Evolutionary conservation across 2,113 vertebrate species (phyloP), one percentile per base, ranked within the genome.

Genomic region (Tauraco erythrolophus): DNA sequence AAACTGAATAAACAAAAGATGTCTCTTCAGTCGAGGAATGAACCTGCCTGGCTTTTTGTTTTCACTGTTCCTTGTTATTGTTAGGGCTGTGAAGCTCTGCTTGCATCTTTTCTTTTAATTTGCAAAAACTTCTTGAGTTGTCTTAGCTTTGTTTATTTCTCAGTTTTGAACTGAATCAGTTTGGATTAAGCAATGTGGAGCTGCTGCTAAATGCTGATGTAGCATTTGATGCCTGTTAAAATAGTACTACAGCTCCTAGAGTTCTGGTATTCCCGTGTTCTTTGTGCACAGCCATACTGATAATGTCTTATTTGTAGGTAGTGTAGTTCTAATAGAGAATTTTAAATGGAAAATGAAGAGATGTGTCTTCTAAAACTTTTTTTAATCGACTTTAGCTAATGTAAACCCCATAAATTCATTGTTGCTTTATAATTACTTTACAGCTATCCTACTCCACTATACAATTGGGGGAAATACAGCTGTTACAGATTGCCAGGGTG

Each of bases 381-480:
- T 13, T 41, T 6, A n/a, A 35, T 75, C 35, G 75, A 1, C 81
- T 82, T 48, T 3, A 93, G 81, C 84, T 84, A 51, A 39, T 78
- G 51, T 48, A 68, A 94, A 50, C 6, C 14, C n/a, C 33, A 68
- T 85, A 28, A 80, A 85, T 7, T 82, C 71, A 41, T 56, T 61
- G 76, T 86, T 95, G 35, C 54, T 85, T 84, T 8, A 1, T 45
- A 79, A 76, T 89, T 39, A 48, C 87, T 88, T 77, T 39, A 33
- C 50, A 84, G 65, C 80, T 95, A 72, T 75, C 62, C 53, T 68
- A 1, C 53, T 89, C 8, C 45, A 9, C 10, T 19, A 0, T 45
- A 85, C 94, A 96, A 72, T 61, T 56, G 83, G 30, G 91, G 92
- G 96, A 95, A 94, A 77, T 72, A 7, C 19, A 92, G 62, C 80